Evolutionary conservation across 2,797 vertebrate species (phyloP).

Genomic region (Phalanger gymnotis): DNA sequence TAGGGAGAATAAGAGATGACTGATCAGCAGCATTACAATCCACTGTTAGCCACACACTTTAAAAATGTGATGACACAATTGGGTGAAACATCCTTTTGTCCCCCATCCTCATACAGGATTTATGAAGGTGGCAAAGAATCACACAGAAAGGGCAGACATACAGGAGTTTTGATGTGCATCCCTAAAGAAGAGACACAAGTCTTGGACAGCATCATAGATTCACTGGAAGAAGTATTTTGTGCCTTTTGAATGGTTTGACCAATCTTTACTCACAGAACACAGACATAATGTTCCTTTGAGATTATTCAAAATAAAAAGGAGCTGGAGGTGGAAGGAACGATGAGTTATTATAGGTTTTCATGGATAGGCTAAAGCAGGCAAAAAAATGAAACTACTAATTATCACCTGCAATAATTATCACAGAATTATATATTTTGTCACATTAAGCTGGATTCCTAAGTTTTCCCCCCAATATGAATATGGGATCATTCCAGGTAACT

Average conservation of each 20-base stretch:
- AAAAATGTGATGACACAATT: background rate
- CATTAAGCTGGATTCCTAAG: constrained; percentile 31
- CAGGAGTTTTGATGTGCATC: background rate
- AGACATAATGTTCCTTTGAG: background rate
- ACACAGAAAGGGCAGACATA: background rate
- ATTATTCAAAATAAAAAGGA: background rate
- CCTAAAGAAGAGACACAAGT: background rate
- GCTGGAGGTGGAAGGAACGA: background rate
- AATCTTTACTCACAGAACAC: background rate
- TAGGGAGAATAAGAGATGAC: background rate
- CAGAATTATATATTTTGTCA: constrained; percentile 25
- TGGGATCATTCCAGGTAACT: constrained; percentile 42
- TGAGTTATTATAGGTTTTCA: background rate
- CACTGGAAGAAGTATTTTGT: background rate
- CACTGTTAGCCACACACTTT: background rate
- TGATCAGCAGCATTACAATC: background rate
- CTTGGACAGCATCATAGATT: background rate
- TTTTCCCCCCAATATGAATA: constrained; percentile 44
- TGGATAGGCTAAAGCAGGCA: background rate
- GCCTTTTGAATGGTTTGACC: background rate
- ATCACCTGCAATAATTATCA: background rate
- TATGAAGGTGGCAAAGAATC: background rate
- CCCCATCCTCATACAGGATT: background rate
- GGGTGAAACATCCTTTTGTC: background rate
- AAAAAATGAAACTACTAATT: background rate